Percentiles rank a stretch among this genome's conserved stretches.
Conservation (phyloP, 2,888 invertebrate genomes). For the Rhingia campestris region DNA sequence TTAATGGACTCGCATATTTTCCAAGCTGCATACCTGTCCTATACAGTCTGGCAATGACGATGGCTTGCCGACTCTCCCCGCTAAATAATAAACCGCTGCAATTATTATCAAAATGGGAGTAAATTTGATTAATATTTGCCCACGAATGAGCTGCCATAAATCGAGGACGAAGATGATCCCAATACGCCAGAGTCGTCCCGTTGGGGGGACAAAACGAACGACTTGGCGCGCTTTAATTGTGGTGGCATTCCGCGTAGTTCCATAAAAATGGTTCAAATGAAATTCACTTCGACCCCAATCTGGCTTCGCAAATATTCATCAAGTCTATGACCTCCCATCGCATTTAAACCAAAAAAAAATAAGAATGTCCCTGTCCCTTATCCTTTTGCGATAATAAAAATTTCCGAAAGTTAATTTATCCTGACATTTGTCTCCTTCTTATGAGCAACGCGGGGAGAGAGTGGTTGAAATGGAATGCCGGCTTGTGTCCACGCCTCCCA, state of each 20-base stretch:
- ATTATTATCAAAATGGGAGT: slow-evolving; percentile 67
- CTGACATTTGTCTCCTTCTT: slow-evolving; percentile 68
- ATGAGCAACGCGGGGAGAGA: slow-evolving; percentile 22
- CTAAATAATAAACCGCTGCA: slow-evolving; percentile 69
- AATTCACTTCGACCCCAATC: slow-evolving; percentile 40
- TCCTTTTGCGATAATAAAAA: slow-evolving; percentile 72
- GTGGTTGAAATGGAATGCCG: slow-evolving; percentile 15
- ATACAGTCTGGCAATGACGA: background rate
- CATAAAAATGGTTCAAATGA: slow-evolving; percentile 22
- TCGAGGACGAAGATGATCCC: slow-evolving; percentile 39
- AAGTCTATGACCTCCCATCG: slow-evolving; percentile 23
- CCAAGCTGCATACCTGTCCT: slow-evolving; percentile 43
- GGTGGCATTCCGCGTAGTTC: slow-evolving; percentile 37
- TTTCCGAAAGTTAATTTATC: slow-evolving; percentile 73
- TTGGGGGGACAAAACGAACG: background rate
- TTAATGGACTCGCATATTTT: slow-evolving; percentile 67
- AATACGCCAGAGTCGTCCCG: background rate
- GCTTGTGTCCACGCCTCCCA: slow-evolving; percentile 5
- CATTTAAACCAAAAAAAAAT: slow-evolving; percentile 45
- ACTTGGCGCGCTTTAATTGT: slow-evolving; percentile 50
- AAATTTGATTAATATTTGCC: slow-evolving; percentile 72
- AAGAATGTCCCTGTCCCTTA: slow-evolving; percentile 37
- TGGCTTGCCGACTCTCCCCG: background rate
- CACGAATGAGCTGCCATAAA: slow-evolving; percentile 64
- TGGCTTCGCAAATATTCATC: slow-evolving; percentile 54